A percentile compares a stretch with the other conserved stretches of the same genome.
Evolutionary conservation across 2,797 vertebrate species (phyloP).

Genomic region (Percopsis omiscomaycus): DNA sequence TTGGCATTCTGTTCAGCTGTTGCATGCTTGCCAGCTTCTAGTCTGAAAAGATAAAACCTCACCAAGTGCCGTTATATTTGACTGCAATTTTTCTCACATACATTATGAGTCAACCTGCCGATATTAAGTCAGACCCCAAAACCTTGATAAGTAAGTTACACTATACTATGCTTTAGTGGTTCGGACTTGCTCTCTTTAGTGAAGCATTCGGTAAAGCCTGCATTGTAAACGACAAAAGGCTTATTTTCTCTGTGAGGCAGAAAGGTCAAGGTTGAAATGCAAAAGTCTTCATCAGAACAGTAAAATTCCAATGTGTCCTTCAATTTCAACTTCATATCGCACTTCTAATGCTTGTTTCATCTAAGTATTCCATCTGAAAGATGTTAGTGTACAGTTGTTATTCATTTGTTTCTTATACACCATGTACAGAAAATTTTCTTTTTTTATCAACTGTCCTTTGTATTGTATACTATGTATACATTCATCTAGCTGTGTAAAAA

Average conservation of each 20-base stretch:
- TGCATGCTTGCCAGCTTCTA: slow-evolving; percentile 13
- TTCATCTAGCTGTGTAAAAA: slow-evolving; percentile 61
- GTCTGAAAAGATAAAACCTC: slow-evolving; percentile 6
- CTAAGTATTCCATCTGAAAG: slow-evolving; percentile 47
- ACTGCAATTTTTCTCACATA: not conserved
- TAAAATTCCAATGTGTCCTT: not conserved
- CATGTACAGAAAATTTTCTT: slow-evolving; percentile 69
- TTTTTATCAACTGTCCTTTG: slow-evolving; percentile 66
- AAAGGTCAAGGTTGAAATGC: not conserved
- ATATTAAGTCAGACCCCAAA: not conserved
- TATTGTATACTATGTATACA: slow-evolving; percentile 97
- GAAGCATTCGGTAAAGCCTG: slow-evolving; percentile 7
- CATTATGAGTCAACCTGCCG: slow-evolving; percentile 1
- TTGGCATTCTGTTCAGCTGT: slow-evolving; percentile 1
- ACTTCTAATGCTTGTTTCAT: slow-evolving; percentile 17
- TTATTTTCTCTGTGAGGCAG: slow-evolving; percentile 2
- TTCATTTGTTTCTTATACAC: slow-evolving; percentile 64
- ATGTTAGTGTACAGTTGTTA: slow-evolving; percentile 50
- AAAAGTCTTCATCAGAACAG: not conserved
- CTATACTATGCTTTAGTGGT: not conserved
- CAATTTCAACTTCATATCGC: slow-evolving; percentile 7
- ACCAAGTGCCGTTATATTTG: not conserved
- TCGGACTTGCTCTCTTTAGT: not conserved
- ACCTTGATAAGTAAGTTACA: not conserved
- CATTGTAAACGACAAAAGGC: slow-evolving; percentile 16